Evolutionary conservation across 2,113 vertebrate genomes (phyloP).

Genomic region (Phyllopteryx taeniolatus): DNA sequence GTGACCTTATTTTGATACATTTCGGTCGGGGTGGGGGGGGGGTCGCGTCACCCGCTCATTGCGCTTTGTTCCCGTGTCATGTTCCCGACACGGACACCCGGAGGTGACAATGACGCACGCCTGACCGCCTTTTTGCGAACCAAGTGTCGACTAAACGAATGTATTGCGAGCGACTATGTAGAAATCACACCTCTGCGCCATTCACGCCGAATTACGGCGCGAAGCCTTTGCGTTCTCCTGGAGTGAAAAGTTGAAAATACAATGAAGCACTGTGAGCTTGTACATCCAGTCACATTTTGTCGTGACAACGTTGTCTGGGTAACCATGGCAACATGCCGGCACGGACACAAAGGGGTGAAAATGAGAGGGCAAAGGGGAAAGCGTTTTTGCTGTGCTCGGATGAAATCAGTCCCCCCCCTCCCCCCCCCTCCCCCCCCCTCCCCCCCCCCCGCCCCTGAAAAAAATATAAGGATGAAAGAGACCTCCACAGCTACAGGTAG

Average conservation of each 20-base stretch:
- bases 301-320: slow-evolving; percentile 21
- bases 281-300: slow-evolving; percentile 17
- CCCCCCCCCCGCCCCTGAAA: neutral
- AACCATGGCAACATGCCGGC: slow-evolving; percentile 48
- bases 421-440: neutral
- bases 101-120: slow-evolving; percentile 1
- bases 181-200: slow-evolving; percentile 8
- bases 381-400: slow-evolving; percentile 1
- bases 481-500: neutral
- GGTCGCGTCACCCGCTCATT: neutral
- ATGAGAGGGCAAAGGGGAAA: neutral
- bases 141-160: slow-evolving; percentile 24
- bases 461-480: slow-evolving; percentile 6
- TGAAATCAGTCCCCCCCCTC: neutral
- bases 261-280: slow-evolving; percentile 7
- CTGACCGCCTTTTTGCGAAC: slow-evolving; percentile 22
- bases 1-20: too few relatives aligned
- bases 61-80: neutral
- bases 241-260: slow-evolving; percentile 2
- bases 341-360: slow-evolving; percentile 9
- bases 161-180: slow-evolving; percentile 5
- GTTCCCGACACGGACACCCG: neutral
- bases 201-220: too few relatives aligned
- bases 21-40: neutral
- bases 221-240: neutral